phyloP scores from a whole-genome alignment of 2,888 invertebrate species.

The Lasioglossum villosulum region DNA sequence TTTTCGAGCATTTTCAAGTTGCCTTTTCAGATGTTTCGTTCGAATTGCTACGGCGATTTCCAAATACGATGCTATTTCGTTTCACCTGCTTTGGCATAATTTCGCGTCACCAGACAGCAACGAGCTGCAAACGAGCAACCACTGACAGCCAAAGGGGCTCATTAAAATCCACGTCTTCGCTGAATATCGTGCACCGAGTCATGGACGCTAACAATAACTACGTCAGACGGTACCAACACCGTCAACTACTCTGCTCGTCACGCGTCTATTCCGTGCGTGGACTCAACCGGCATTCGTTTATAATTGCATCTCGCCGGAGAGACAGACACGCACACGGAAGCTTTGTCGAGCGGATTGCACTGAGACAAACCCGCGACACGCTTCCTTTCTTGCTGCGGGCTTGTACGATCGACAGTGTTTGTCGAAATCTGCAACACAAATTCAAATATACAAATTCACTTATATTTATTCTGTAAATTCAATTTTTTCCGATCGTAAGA shows the following conservation, averaged over 20 bases:
- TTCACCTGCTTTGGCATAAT: not conserved
- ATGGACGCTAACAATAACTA: constrained; percentile 21
- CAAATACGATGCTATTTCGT: not conserved
- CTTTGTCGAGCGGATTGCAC: too few species aligned
- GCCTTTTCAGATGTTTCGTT: not conserved
- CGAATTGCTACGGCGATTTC: not conserved
- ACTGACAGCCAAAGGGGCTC: constrained; percentile 13
- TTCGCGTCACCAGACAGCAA: not conserved
- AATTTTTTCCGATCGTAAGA: too few species aligned
- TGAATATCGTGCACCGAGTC: not conserved
- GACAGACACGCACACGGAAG: constrained; percentile 25
- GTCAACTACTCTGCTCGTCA: not conserved
- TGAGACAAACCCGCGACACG: not conserved
- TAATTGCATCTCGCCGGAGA: constrained; percentile 41
- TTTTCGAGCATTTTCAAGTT: not conserved
- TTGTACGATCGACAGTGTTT: not conserved
- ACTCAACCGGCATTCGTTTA: constrained; percentile 26
- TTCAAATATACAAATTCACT: too few species aligned
- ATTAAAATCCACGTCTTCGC: constrained; percentile 18
- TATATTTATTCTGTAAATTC: too few species aligned
- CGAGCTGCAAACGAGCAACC: not conserved
- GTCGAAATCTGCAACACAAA: not conserved
- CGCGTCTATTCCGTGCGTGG: constrained; percentile 25
- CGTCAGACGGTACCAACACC: not conserved
- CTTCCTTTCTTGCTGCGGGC: not conserved